Evolutionary conservation across 2,797 vertebrate genomes (phyloP).

Genomic region (Manis pentadactyla): DNA sequence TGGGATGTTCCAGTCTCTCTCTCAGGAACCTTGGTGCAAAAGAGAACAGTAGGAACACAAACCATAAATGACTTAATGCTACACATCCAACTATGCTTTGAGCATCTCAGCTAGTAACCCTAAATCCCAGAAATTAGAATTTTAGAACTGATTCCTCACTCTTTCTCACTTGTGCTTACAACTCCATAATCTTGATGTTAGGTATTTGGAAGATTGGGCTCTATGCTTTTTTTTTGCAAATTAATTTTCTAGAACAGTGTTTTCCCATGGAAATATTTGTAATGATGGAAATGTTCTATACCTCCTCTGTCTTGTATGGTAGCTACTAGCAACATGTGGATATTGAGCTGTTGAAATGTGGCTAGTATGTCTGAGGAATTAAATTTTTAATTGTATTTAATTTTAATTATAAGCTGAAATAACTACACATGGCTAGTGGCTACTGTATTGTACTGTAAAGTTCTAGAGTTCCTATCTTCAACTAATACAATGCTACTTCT

Average conservation of each 20-base stretch:
- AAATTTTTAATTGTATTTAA: not conserved
- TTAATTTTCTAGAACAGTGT: not conserved
- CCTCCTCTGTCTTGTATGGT: not conserved
- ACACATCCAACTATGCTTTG: not conserved
- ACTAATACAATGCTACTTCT: not conserved
- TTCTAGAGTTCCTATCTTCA: not conserved
- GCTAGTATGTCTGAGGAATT: not conserved
- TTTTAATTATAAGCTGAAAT: not conserved
- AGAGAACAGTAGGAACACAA: not conserved
- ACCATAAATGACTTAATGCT: not conserved
- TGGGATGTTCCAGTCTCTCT: not conserved
- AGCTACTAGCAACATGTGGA: not conserved
- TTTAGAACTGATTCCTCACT: not conserved
- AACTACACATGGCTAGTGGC: not conserved
- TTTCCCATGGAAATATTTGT: not conserved
- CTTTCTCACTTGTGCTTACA: not conserved
- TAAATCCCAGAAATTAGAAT: not conserved
- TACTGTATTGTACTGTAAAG: not conserved
- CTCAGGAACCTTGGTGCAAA: not conserved
- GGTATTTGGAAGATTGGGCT: not conserved
- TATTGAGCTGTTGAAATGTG: not conserved
- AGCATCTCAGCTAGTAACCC: not conserved
- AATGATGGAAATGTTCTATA: not conserved
- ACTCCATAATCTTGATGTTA: not conserved
- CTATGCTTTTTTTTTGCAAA: not conserved